A percentile compares a stretch with the other conserved stretches of the same genome.
Conservation (phyloP, 2,113 vertebrate genomes). For the Hiodon tergisus region DNA sequence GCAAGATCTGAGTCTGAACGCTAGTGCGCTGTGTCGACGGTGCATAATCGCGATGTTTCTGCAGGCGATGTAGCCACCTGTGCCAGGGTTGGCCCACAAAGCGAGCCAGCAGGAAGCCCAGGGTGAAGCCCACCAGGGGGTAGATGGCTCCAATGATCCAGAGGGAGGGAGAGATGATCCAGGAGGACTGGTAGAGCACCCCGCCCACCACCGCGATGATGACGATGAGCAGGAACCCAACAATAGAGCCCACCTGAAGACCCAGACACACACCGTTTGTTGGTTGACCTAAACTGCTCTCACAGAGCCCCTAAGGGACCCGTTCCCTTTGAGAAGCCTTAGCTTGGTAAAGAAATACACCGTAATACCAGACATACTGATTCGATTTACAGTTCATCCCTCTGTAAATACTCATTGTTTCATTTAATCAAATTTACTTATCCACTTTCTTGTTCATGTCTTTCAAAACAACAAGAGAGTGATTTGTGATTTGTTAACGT, state of each 20-base stretch:
- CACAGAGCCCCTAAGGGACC: too few species aligned
- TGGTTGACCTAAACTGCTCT: neutral
- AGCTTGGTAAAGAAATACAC: too few species aligned
- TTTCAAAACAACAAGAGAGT: too few species aligned
- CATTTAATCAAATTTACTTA: too few species aligned
- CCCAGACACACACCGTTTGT: neutral
- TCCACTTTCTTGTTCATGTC: too few species aligned
- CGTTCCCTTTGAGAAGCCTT: neutral
- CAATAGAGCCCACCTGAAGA: slow-evolving; percentile 77
- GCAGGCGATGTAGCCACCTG: slow-evolving; percentile 61
- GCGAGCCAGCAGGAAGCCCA: slow-evolving; percentile 80
- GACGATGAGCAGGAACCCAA: slow-evolving; percentile 72
- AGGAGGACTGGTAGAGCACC: slow-evolving; percentile 84
- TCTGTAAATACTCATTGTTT: too few species aligned
- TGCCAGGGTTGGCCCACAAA: slow-evolving; percentile 79
- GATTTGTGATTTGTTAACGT: too few species aligned
- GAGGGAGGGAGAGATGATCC: slow-evolving; percentile 75
- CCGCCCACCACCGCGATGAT: slow-evolving; percentile 80
- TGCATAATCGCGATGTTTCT: too few species aligned
- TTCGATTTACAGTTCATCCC: too few species aligned
- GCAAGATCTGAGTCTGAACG: too few species aligned
- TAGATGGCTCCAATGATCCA: slow-evolving; percentile 90
- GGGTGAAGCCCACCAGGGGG: slow-evolving; percentile 73
- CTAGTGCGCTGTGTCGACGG: too few species aligned
- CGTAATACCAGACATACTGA: too few species aligned